phyloP scores from a whole-genome alignment of 1,140 invertebrate species.

The Samia ricini region DNA sequence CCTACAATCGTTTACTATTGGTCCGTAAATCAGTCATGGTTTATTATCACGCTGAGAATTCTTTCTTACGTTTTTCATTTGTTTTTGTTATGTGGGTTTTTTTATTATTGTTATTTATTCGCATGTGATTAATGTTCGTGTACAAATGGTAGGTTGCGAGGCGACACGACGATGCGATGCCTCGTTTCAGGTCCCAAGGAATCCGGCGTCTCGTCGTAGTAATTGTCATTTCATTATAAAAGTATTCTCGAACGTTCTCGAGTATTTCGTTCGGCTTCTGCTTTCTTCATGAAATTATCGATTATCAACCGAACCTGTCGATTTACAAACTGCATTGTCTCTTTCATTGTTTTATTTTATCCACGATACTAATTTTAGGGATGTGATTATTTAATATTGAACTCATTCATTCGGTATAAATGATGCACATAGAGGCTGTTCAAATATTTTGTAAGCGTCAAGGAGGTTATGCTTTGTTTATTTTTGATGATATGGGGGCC shows the following conservation, averaged over 20 bases:
- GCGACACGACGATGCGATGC: background rate
- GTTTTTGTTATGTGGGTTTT: background rate
- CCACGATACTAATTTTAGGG: conserved; percentile 6
- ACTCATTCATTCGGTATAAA: background rate
- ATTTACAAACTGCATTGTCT: conserved; percentile 44
- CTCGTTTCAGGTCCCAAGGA: conserved; percentile 41
- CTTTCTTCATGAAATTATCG: conserved; percentile 54
- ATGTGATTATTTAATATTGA: too few species aligned
- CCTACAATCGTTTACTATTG: background rate
- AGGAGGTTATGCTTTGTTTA: too few species aligned
- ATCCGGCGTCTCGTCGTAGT: conserved; percentile 51
- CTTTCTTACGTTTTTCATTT: background rate
- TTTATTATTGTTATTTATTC: background rate
- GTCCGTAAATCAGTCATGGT: background rate
- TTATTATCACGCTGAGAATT: background rate
- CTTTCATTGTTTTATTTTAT: conserved; percentile 23
- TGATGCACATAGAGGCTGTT: too few species aligned
- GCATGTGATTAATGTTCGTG: background rate
- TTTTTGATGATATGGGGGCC: too few species aligned
- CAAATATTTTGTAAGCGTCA: too few species aligned
- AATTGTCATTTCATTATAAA: conserved; percentile 76
- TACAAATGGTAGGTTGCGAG: background rate
- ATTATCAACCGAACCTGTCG: conserved; percentile 64
- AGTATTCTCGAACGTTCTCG: conserved; percentile 55
- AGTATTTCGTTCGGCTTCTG: conserved; percentile 56